A percentile compares a stretch with the other conserved stretches of the same genome.
Evolutionary conservation across 2,797 vertebrate genomes (phyloP).

Genomic region (Epinephelus awoara): DNA sequence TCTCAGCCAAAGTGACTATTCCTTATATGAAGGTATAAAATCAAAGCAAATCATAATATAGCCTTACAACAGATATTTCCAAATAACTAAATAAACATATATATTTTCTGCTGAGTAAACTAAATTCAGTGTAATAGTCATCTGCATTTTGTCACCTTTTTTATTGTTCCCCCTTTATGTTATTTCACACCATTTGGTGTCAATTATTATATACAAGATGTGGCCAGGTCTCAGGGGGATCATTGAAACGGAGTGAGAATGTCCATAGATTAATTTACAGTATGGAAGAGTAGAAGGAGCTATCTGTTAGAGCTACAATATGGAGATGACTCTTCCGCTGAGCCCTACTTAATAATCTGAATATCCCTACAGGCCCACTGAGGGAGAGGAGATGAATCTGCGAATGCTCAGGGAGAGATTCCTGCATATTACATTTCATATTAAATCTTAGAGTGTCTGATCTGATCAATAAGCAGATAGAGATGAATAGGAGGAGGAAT

Average conservation of each 20-base stretch:
- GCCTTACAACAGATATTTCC: background rate
- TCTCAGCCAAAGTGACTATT: background rate
- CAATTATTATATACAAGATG: constrained; percentile 82
- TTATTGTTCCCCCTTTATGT: constrained; percentile 63
- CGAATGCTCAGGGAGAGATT: constrained; percentile 83
- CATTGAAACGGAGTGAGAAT: constrained; percentile 76
- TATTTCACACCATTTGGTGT: constrained; percentile 74
- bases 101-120: constrained; percentile 52
- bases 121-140: constrained; percentile 70
- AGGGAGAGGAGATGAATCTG: constrained; percentile 86
- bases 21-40: constrained; percentile 20
- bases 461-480: constrained; percentile 88
- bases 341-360: constrained; percentile 90
- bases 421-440: constrained; percentile 87
- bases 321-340: constrained; percentile 86
- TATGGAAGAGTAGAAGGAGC: constrained; percentile 76
- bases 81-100: constrained; percentile 34
- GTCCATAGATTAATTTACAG: constrained; percentile 86
- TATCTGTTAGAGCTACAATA: constrained; percentile 85
- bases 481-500: constrained; percentile 83
- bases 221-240: constrained; percentile 78
- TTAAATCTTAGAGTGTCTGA: constrained; percentile 85
- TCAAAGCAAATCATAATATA: constrained; percentile 26
- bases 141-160: constrained; percentile 61
- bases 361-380: constrained; percentile 88